Evolutionary conservation across 2,888 invertebrate genomes (phyloP).

Genomic region (Drosophila subquinaria): DNA sequence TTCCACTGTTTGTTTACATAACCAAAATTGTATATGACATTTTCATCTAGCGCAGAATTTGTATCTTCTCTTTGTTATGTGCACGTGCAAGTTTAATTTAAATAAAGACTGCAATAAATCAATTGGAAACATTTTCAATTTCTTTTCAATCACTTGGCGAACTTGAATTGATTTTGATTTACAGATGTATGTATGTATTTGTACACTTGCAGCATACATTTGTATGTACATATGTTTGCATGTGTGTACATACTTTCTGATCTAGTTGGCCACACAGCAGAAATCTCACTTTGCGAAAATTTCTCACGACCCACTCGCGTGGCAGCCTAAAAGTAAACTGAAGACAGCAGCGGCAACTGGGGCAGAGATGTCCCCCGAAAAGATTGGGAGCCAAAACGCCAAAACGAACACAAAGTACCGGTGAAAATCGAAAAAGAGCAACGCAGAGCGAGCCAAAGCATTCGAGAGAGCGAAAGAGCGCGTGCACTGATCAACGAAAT

Average conservation of each 20-base stretch:
- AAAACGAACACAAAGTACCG: conserved; percentile 24
- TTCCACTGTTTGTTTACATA: conserved; percentile 48
- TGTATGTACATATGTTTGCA: conserved; percentile 12
- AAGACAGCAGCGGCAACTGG: conserved; percentile 52
- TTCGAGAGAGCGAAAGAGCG: conserved; percentile 7
- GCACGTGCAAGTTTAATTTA: conserved; percentile 33
- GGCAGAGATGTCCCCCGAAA: conserved; percentile 30
- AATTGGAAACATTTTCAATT: not conserved
- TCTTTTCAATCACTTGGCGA: conserved; percentile 16
- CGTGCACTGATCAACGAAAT: conserved; percentile 22
- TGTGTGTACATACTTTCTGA: conserved; percentile 45
- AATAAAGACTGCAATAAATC: conserved; percentile 1
- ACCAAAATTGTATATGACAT: conserved; percentile 30
- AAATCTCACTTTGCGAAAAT: conserved; percentile 44
- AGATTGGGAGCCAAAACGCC: conserved; percentile 26
- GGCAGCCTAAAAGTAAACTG: conserved; percentile 62
- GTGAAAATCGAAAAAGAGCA: conserved; percentile 20
- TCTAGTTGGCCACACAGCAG: conserved; percentile 23
- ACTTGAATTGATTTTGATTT: conserved; percentile 49
- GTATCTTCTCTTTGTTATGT: not conserved
- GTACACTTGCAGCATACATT: too few species aligned
- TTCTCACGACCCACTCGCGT: conserved; percentile 53
- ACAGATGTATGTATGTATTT: conserved; percentile 2
- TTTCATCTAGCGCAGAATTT: conserved; percentile 6
- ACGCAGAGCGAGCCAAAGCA: conserved; percentile 1